Conservation (phyloP, 2,113 vertebrate genomes). For the Hemichromis elongatus region DNA sequence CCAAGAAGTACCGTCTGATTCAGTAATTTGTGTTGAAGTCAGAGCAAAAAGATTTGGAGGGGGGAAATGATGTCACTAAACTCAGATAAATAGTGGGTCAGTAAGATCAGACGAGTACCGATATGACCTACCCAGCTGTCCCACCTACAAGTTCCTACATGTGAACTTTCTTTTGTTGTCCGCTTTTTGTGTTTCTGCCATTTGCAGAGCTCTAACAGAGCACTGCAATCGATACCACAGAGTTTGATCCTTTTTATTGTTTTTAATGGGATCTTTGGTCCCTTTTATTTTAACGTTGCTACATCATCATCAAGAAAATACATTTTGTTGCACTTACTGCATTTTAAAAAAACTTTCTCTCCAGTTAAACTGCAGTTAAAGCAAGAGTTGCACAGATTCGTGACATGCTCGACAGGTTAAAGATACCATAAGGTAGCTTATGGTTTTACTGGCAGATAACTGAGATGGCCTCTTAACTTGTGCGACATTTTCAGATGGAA, state of each 20-base stretch:
- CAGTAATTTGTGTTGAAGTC: conserved; percentile 45
- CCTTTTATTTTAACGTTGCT: not conserved
- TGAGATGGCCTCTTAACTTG: conserved; percentile 12
- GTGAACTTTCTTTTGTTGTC: not conserved
- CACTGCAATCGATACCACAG: not conserved
- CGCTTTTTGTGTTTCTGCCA: not conserved
- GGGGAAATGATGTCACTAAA: conserved; percentile 30
- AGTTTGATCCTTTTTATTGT: conserved; percentile 28
- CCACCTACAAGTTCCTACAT: not conserved
- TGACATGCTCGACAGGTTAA: not conserved
- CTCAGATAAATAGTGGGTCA: conserved; percentile 34
- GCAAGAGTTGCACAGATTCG: not conserved
- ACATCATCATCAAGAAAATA: not conserved
- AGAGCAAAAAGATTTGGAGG: conserved; percentile 22
- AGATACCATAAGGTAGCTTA: not conserved
- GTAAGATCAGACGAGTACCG: conserved; percentile 17
- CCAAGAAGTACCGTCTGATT: conserved; percentile 43
- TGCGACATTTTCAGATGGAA: conserved; percentile 30
- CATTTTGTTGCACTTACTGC: not conserved
- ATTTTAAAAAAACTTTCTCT: not conserved
- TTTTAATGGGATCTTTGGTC: conserved; percentile 2
- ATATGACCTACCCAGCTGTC: conserved; percentile 18
- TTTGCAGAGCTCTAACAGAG: not conserved
- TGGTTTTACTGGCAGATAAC: not conserved
- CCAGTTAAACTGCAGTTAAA: not conserved